phyloP scores from a whole-genome alignment of 1,140 invertebrate genomes.

The Paralvinella palmiformis region DNA sequence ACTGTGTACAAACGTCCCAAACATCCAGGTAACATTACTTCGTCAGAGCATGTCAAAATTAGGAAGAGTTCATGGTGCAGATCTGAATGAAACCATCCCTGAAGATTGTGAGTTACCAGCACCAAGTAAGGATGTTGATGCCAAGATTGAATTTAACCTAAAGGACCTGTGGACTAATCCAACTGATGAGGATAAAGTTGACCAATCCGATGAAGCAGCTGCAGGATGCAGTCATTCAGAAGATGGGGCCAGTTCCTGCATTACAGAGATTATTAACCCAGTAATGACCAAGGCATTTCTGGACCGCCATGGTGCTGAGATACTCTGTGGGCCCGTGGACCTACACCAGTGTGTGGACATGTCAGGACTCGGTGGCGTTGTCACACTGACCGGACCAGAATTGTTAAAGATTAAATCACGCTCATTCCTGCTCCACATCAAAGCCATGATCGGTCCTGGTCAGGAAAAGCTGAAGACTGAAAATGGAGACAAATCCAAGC shows the following conservation, averaged over 20 bases:
- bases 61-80: slow-evolving; percentile 59
- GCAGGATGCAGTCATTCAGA: not conserved
- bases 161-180: not conserved
- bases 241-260: not conserved
- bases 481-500: too few species aligned
- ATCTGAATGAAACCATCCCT: too few species aligned
- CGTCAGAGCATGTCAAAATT: slow-evolving; percentile 62
- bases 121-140: slow-evolving; percentile 16
- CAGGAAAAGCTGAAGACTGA: too few species aligned
- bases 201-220: slow-evolving; percentile 4
- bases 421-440: slow-evolving; percentile 78
- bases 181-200: not conserved
- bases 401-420: slow-evolving; percentile 70
- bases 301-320: slow-evolving; percentile 77
- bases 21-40: slow-evolving; percentile 70
- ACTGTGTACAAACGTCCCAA: slow-evolving; percentile 59
- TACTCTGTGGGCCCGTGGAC: slow-evolving; percentile 79
- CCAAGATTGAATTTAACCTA: slow-evolving; percentile 21
- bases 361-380: slow-evolving; percentile 72
- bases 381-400: slow-evolving; percentile 79
- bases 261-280: too few species aligned
- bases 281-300: slow-evolving; percentile 64
- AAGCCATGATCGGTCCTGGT: too few species aligned
- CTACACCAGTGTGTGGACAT: slow-evolving; percentile 74
- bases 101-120: slow-evolving; percentile 22